Conservation (phyloP, 2,797 vertebrate species). For the Aplochiton taeniatus region DNA sequence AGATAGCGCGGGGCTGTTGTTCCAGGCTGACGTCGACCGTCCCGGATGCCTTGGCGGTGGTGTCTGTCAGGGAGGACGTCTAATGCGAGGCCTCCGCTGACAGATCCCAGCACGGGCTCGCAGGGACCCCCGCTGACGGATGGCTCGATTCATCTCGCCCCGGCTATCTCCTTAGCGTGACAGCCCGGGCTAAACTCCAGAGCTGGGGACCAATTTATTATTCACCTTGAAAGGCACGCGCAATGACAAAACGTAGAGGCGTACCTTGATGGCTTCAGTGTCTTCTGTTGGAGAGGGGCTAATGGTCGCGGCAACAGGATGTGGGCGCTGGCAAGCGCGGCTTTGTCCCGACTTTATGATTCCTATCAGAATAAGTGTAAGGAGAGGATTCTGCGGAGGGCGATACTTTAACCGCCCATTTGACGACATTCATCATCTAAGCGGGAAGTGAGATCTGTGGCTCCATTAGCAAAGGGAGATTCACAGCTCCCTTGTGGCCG, state of each 20-base stretch:
- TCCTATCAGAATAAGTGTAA: constrained; percentile 72
- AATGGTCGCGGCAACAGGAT: constrained; percentile 71
- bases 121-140: constrained; percentile 59
- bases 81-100: constrained; percentile 46
- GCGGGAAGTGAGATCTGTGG: constrained; percentile 67
- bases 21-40: constrained; percentile 48
- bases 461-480: constrained; percentile 74
- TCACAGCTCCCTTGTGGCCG: constrained; percentile 68
- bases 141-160: constrained; percentile 52
- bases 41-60: constrained; percentile 42
- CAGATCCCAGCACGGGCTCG: constrained; percentile 48
- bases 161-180: constrained; percentile 36
- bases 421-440: constrained; percentile 71
- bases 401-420: constrained; percentile 69
- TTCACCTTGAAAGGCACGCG: constrained; percentile 73
- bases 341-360: constrained; percentile 64
- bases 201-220: constrained; percentile 60
- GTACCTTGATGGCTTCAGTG: constrained; percentile 66
- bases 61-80: constrained; percentile 54
- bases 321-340: constrained; percentile 69
- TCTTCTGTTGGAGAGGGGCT: constrained; percentile 64
- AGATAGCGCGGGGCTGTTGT: constrained; percentile 43
- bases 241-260: constrained; percentile 62
- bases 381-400: constrained; percentile 54
- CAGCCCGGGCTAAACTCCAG: constrained; percentile 39